Conservation (phyloP, 2,113 vertebrate species). For the Pelecanus crispus region DNA sequence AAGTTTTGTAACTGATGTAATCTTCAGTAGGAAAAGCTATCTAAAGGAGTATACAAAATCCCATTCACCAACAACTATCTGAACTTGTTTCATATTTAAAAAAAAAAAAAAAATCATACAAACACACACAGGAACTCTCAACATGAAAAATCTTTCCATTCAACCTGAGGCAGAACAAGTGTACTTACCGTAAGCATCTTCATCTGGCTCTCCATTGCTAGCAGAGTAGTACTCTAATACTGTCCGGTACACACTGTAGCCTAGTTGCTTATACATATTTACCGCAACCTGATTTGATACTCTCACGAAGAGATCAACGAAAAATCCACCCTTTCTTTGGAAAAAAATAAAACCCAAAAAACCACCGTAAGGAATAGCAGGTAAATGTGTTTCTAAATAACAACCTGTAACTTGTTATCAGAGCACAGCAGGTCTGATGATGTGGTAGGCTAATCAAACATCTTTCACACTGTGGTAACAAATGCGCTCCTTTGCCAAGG, state of each 20-base stretch:
- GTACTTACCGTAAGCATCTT: conserved; percentile 91
- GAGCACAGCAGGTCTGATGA: neutral
- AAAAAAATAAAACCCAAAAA: neutral
- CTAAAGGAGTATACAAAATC: neutral
- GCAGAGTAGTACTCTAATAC: conserved; percentile 96
- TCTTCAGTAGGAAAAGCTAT: neutral
- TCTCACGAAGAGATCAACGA: conserved; percentile 93
- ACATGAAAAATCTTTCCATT: neutral
- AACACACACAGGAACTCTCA: neutral
- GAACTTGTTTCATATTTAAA: neutral
- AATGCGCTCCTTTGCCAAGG: neutral
- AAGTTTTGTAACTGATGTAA: neutral
- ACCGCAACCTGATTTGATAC: conserved; percentile 97
- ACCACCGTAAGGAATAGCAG: neutral
- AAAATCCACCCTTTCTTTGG: conserved; percentile 94
- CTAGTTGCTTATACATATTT: conserved; percentile 94
- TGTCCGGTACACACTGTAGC: conserved; percentile 94
- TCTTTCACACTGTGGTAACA: neutral
- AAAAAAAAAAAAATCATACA: neutral
- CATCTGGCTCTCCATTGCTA: conserved; percentile 93
- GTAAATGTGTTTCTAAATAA: neutral
- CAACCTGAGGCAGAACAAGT: neutral
- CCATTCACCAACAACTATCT: neutral
- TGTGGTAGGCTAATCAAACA: neutral
- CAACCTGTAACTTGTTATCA: neutral